A percentile compares a stretch with the other conserved stretches of the same genome.
Evolutionary conservation across 2,797 vertebrate species (phyloP).

Genomic region (Gobio occitaniae): DNA sequence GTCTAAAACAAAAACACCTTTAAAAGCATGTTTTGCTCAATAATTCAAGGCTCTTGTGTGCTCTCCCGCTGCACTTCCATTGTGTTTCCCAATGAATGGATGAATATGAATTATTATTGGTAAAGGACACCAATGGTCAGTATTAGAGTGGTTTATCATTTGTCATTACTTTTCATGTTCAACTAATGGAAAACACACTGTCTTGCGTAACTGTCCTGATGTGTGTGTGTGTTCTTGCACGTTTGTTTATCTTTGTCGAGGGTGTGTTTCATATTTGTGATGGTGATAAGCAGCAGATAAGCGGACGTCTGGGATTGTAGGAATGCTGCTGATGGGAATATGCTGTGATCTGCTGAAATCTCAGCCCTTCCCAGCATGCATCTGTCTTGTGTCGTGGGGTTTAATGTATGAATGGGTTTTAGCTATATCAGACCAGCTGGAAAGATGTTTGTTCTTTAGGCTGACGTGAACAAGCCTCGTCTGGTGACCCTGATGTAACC

Average conservation of each 20-base stretch:
- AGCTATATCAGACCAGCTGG: too few relatives aligned
- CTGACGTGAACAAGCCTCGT: not conserved
- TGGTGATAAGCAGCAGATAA: slow-evolving; percentile 7
- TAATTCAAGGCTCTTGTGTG: not conserved
- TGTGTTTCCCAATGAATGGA: not conserved
- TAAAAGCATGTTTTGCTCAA: not conserved
- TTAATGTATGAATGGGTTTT: not conserved
- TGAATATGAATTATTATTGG: not conserved
- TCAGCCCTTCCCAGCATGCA: not conserved
- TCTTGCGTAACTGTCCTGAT: not conserved
- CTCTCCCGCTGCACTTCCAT: not conserved
- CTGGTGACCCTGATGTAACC: not conserved
- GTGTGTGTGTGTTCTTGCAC: not conserved
- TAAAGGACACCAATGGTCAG: not conserved
- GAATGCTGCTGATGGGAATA: slow-evolving; percentile 1
- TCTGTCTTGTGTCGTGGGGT: not conserved
- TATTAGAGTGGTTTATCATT: not conserved
- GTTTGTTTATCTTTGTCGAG: slow-evolving; percentile 8
- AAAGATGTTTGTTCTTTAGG: not conserved
- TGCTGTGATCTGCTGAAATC: not conserved
- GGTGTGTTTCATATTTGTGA: slow-evolving; percentile 25
- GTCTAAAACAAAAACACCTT: not conserved
- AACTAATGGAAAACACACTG: not conserved
- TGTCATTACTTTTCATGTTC: not conserved
- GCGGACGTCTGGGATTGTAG: not conserved